Evolutionary conservation across 2,797 vertebrate species (phyloP), one percentile per base, ranked within the genome.

Genomic region (Eulemur mongoz): DNA sequence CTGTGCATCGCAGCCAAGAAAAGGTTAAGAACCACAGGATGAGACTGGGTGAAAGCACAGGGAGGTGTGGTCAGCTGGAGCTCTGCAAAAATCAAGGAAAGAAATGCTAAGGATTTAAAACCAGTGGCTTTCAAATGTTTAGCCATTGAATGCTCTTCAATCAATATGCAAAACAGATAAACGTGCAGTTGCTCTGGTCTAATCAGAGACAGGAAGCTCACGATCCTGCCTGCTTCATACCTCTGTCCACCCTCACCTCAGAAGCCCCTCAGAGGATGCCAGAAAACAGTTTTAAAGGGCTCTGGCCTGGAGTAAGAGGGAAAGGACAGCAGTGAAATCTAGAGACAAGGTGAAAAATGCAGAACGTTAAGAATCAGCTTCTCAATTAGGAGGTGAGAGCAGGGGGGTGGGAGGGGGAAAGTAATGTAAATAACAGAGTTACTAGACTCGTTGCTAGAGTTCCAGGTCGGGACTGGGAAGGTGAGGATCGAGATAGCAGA

Each of bases 61-160:
- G 54, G 12, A 59, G 35, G 11, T 18, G 2, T 4, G 35, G 25
- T 35, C 25, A 50, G 50, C 54, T 7, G 7, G 14, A 67, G 32
- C 22, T 9, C 48, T 30, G 40, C 30, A 85, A 82, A 93, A 86
- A 57, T 52, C 30, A 48, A 67, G 50, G 73, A 82, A 63, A 96
- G 38, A 92, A 86, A 73, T 35, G 40, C 14, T 59, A 52, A 88
- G n/a, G 75, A 52, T 30, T 78, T 89, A 91, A 95, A 32, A 96
- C 40, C 18, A n/a, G 17, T 48, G 18, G 20, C 75, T 79, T 93
- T 86, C 54, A 80, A 59, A 76, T 85, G 9, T 54, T 35, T 23
- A 70, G 61, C 63, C 48, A 61, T 1, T 14, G n/a, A 63, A n/a
- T 23, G 20, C 15, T 95, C 80, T 86, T 93, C 45, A 61, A 38